Base-by-base conservation (phyloP, 2,888 invertebrate genomes). In the Cryptophagus acutangulus region DNA sequence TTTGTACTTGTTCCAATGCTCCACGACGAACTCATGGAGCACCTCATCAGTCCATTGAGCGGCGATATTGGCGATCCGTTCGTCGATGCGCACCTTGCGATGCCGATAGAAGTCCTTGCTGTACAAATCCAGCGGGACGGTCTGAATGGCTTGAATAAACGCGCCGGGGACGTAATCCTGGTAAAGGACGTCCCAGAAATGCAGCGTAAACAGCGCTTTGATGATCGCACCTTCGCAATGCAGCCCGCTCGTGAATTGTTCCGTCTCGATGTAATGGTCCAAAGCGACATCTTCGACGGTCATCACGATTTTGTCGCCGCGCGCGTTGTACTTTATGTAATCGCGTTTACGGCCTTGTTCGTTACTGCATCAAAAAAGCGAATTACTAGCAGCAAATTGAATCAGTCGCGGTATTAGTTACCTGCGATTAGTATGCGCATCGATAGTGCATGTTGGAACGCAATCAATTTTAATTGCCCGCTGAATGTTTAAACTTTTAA, bases 141-240 rank as follows among this genome's bases (percentile, higher is more conserved):
- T 59, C 63, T 89, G 88, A 61, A 78, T 79, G 2, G 70, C 67
- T 1, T 76, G 77, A 29, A 84, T 70, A 65, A 86, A 90, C 1
- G 73, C 70, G 1, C 71, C 68, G 35, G 73, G 71, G 9, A 81
- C 68, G 46, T 74, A 8, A 9, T 24, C 39, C 17, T 68, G 62
- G 55, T 79, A 85, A 33, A 92, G 77, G 2, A 87, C 78, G 50
- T 89, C 84, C 88, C 89, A 91, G 66, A 90, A 87, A 4, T 86
- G 51, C 6, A 68, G 40, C 17, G 51, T 46, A 45, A 66, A 65
- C 1, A 62, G 38, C 8, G 58, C 55, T 30, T 35, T 45, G 8
- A 68, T 45, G 14, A 67, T 40, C 2, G 47, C 36, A 12, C 66
- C 66, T 49, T 68, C 69, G 40, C 63, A 67, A 40, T 69, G 67